These are phyloP conservation scores for Trichoplusia ni DNA, from an alignment of 1,140 invertebrate species.

Conservation along the genomic window DNA sequence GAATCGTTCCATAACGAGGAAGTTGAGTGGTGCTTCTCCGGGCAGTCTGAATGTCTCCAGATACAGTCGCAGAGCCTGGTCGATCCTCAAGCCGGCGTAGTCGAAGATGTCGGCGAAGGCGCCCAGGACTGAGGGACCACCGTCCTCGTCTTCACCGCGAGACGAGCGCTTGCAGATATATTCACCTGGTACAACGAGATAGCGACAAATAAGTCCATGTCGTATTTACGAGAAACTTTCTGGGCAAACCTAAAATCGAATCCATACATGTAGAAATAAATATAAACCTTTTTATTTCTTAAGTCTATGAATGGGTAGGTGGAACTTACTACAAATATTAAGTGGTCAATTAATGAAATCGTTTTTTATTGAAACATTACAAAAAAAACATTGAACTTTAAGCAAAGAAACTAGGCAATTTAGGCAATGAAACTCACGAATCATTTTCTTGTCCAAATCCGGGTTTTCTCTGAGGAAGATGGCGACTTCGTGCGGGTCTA, in stretches of 20 bases:
- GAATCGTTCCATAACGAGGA: conserved; percentile 97
- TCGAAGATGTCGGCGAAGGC: conserved; percentile 93
- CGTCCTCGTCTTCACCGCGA: conserved; percentile 53
- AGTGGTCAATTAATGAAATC: no score
- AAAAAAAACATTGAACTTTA: no score
- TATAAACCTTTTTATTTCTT: no score
- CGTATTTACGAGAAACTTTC: no score
- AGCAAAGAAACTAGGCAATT: no score
- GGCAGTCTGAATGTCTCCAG: conserved; percentile 98
- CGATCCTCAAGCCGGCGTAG: conserved; percentile 93
- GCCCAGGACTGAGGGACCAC: conserved; percentile 82
- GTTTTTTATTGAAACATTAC: no score
- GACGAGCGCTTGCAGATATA: conserved; percentile 73
- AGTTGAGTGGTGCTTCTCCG: conserved; percentile 98
- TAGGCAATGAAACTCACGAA: conserved; percentile 83
- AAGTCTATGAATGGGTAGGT: no score
- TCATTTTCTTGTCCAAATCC: conserved; percentile 97
- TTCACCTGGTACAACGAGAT: conserved; percentile 61
- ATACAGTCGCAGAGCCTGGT: conserved; percentile 96
- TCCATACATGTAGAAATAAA: no score
- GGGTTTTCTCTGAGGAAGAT: conserved; percentile 96
- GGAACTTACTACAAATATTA: no score
- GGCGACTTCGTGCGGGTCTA: conserved; percentile 93
- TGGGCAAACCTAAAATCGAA: no score
- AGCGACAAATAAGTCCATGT: no score